Base-by-base conservation (phyloP, 2,113 vertebrate genomes). In the Delphinus delphis region DNA sequence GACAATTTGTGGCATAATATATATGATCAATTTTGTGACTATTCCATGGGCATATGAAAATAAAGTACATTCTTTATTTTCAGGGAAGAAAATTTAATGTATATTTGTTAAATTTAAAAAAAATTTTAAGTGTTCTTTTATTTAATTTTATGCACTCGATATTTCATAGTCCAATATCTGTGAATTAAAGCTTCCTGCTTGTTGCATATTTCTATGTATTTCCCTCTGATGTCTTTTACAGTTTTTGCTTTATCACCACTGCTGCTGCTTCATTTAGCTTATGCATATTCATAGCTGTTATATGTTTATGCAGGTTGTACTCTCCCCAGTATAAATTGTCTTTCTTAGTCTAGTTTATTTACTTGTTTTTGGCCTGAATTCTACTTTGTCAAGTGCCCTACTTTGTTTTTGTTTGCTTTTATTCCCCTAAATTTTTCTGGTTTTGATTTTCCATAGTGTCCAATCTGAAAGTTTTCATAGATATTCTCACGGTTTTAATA, bases 31-130 rank as follows among this genome's bases (percentile, higher is more conserved):
- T 38, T 92, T 92, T 85, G 33, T 63, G 31, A 86, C 2, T 85
- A 55, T 79, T 60, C 26, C 26, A 63, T 85, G n/a, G 68, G 33
- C 15, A 70, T 41, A 36, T 81, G 26, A 76, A 85, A 88, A 80
- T n/a, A 62, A 87, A 83, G 28, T 84, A 7, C 70, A 55, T 81
- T 25, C 44, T 83, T 92, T 90, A 85, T 76, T 96, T 96, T 82
- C 3, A 87, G 28, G 20, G 14, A 70, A 70, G 50, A 15, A 14
- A 83, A 77, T 50, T 92, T 55, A 71, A 76, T 76, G 63, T 5
- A 41, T 82, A 58, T 50, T 85, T 70, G 28, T 55, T 95, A 84
- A 80, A 55, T 92, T 13, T 44, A 4, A 1, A 50, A 50, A 50
- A 50, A 4, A 4, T 15, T n/a, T 73, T 20, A 68, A 67, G 44